Evolutionary conservation across 2,888 invertebrate genomes (phyloP).

Genomic region (Tinea pellionella): DNA sequence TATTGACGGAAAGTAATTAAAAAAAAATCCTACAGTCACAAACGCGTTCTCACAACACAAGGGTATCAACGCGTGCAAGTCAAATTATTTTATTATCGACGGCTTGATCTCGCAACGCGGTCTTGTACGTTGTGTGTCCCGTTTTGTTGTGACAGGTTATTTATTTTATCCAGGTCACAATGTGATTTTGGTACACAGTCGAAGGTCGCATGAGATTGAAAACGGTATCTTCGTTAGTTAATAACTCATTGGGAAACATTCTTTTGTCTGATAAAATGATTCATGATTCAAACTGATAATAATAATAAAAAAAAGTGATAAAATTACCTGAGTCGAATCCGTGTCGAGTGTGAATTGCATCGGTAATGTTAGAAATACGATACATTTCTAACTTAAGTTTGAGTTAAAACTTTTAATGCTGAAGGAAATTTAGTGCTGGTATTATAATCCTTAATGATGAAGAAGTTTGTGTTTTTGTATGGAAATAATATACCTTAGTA

Average conservation of each 20-base stretch:
- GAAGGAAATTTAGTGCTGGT: not conserved
- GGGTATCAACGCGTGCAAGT: slow-evolving; percentile 24
- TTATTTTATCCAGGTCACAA: slow-evolving; percentile 39
- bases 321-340: not conserved
- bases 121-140: not conserved
- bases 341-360: not conserved
- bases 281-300: not conserved
- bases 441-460: not conserved
- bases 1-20: slow-evolving; percentile 62
- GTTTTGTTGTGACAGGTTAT: slow-evolving; percentile 24
- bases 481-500: too few relatives aligned
- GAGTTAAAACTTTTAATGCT: not conserved
- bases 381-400: not conserved
- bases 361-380: not conserved
- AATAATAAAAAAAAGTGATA: not conserved
- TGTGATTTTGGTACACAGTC: slow-evolving; percentile 21
- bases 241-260: slow-evolving; percentile 10
- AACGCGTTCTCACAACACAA: slow-evolving; percentile 10
- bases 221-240: slow-evolving; percentile 17
- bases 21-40: slow-evolving; percentile 32
- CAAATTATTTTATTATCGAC: slow-evolving; percentile 47
- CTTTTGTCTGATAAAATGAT: slow-evolving; percentile 2
- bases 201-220: slow-evolving; percentile 24
- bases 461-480: too few relatives aligned
- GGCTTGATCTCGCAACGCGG: not conserved